phyloP scores from a whole-genome alignment of 2,113 vertebrate species.

The Sturnira hondurensis region DNA sequence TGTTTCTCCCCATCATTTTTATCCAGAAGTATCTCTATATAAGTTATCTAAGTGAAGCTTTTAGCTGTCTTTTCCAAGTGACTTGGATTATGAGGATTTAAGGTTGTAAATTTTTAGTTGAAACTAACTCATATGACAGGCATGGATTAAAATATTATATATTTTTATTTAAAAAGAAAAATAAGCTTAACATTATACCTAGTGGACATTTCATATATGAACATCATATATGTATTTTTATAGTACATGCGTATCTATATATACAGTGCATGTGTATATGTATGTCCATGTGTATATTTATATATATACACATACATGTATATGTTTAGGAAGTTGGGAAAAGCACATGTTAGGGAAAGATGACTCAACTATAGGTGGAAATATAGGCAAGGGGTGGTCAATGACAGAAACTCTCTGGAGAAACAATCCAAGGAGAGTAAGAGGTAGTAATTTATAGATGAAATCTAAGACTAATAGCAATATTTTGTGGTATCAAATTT shows the following conservation, averaged over 20 bases:
- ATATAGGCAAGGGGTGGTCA: background rate
- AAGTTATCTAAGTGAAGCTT: conserved; percentile 42
- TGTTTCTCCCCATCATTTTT: conserved; percentile 16
- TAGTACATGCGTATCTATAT: background rate
- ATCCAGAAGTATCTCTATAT: conserved; percentile 59
- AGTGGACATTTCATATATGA: background rate
- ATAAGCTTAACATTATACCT: background rate
- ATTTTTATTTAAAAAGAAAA: background rate
- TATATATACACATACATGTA: too few relatives aligned
- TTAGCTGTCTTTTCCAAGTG: conserved; percentile 58
- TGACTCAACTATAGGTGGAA: background rate
- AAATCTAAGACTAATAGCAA: background rate
- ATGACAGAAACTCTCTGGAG: background rate
- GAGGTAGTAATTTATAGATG: background rate
- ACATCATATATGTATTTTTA: background rate
- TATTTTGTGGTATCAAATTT: background rate
- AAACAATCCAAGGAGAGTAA: background rate
- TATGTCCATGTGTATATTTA: too few relatives aligned
- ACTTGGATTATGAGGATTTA: conserved; percentile 49
- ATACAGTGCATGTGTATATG: background rate
- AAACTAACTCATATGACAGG: background rate
- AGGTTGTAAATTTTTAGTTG: conserved; percentile 53
- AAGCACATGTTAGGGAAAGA: background rate
- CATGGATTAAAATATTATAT: background rate
- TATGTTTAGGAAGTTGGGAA: background rate